Evolutionary conservation across 1,140 invertebrate species (phyloP).

Genomic region (Manduca sexta): DNA sequence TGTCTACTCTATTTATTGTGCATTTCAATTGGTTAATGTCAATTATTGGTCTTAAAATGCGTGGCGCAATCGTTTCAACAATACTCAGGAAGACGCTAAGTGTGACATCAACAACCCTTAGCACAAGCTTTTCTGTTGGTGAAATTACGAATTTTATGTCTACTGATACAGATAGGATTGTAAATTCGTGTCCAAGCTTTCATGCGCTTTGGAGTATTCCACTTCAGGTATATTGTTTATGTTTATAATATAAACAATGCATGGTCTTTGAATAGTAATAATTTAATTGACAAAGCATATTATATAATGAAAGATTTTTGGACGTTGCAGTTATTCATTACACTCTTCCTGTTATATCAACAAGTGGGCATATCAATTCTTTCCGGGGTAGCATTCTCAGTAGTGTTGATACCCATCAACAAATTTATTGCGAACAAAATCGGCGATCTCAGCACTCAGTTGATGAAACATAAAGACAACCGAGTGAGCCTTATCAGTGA

Average conservation of each 20-base stretch:
- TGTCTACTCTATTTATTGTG: conserved; percentile 85
- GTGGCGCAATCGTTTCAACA: conserved; percentile 86
- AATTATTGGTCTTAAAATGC: conserved; percentile 90
- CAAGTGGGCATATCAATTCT: conserved; percentile 95
- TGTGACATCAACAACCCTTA: conserved; percentile 72
- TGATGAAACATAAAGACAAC: conserved; percentile 95
- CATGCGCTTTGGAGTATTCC: conserved; percentile 98
- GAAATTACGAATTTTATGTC: conserved; percentile 98
- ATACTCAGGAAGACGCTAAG: conserved; percentile 91
- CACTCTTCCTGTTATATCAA: conserved; percentile 86
- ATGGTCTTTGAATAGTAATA: too few relatives aligned
- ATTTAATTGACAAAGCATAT: too few relatives aligned
- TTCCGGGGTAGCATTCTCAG: conserved; percentile 89
- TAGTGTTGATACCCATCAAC: conserved; percentile 96
- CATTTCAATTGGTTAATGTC: conserved; percentile 94
- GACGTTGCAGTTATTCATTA: conserved; percentile 84
- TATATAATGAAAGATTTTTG: neutral
- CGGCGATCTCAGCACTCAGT: conserved; percentile 85
- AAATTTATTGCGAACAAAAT: conserved; percentile 93
- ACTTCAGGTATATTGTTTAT: conserved; percentile 78
- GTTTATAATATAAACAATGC: too few relatives aligned
- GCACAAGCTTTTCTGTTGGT: conserved; percentile 80
- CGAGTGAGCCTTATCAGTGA: conserved; percentile 93
- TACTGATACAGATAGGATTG: conserved; percentile 94
- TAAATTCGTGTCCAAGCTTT: conserved; percentile 96